Conservation (phyloP, 2,113 vertebrate genomes). For the Zosterops japonicus region DNA sequence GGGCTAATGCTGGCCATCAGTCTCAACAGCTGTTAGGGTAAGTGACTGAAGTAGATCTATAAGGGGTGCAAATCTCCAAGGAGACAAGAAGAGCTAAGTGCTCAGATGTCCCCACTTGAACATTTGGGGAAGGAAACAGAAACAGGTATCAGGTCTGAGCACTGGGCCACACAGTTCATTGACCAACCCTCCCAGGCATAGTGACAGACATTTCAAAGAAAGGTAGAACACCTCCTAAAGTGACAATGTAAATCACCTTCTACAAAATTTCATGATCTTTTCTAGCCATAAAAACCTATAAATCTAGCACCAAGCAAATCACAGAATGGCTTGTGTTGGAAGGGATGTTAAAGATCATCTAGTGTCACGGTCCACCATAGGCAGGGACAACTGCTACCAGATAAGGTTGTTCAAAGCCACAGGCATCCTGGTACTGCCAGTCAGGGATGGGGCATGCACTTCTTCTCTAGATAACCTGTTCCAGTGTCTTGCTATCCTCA, state of each 20-base stretch:
- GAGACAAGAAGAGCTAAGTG: neutral
- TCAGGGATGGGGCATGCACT: neutral
- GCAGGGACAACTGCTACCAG: neutral
- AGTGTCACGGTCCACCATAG: neutral
- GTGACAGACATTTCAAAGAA: neutral
- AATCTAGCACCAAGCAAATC: neutral
- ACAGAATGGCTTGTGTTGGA: neutral
- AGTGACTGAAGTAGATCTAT: neutral
- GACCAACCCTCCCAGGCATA: neutral
- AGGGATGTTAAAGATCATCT: neutral
- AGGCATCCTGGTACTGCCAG: neutral
- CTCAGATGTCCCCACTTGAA: neutral
- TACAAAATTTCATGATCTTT: neutral
- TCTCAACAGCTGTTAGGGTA: rapidly evolving
- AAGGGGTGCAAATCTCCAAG: neutral
- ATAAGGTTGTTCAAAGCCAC: neutral
- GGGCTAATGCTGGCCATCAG: neutral
- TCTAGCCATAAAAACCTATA: neutral
- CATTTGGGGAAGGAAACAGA: neutral
- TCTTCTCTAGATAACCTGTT: neutral
- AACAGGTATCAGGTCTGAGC: neutral
- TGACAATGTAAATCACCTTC: neutral
- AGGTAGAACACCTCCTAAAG: neutral
- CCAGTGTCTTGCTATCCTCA: neutral
- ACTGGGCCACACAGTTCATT: neutral